These are phyloP conservation scores for Decapterus maruadsi DNA, from an alignment of 2,797 vertebrate genomes.

Conservation along the genomic window DNA sequence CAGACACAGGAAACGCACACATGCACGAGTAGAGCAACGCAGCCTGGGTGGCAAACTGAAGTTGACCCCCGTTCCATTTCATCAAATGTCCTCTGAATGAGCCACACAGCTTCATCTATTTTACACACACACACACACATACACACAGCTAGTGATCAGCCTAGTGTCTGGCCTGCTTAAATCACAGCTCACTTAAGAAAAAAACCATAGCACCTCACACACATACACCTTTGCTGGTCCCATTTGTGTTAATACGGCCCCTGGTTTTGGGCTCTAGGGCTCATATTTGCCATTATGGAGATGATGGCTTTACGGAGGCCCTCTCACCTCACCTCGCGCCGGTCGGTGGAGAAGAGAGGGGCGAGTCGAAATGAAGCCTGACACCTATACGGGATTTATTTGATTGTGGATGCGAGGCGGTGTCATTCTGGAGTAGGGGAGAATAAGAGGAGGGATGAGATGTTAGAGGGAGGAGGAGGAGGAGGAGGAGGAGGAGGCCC, in stretches of 20 bases:
- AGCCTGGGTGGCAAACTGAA: slow-evolving; percentile 81
- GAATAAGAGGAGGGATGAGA: slow-evolving; percentile 36
- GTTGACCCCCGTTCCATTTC: slow-evolving; percentile 87
- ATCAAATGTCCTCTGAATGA: slow-evolving; percentile 82
- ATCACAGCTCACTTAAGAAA: slow-evolving; percentile 83
- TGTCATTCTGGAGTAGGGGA: slow-evolving; percentile 78
- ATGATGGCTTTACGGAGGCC: slow-evolving; percentile 80
- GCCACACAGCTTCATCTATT: slow-evolving; percentile 77
- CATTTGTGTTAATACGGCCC: slow-evolving; percentile 81
- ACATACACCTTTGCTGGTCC: slow-evolving; percentile 57
- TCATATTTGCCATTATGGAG: slow-evolving; percentile 87
- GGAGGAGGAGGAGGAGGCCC: slow-evolving; percentile 38
- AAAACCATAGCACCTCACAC: slow-evolving; percentile 71
- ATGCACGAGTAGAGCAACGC: slow-evolving; percentile 46
- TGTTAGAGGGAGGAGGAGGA: slow-evolving; percentile 3
- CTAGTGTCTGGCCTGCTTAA: slow-evolving; percentile 83
- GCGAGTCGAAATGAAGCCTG: slow-evolving; percentile 82
- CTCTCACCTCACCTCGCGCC: slow-evolving; percentile 78
- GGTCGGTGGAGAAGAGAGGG: slow-evolving; percentile 66
- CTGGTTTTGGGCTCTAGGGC: slow-evolving; percentile 80
- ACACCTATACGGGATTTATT: slow-evolving; percentile 85
- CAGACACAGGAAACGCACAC: slow-evolving; percentile 62
- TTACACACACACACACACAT: slow-evolving; percentile 64
- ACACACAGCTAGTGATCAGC: slow-evolving; percentile 75
- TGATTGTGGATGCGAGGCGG: slow-evolving; percentile 83